Conservation (phyloP, 2,113 vertebrate species). For the Hippolais icterina region DNA sequence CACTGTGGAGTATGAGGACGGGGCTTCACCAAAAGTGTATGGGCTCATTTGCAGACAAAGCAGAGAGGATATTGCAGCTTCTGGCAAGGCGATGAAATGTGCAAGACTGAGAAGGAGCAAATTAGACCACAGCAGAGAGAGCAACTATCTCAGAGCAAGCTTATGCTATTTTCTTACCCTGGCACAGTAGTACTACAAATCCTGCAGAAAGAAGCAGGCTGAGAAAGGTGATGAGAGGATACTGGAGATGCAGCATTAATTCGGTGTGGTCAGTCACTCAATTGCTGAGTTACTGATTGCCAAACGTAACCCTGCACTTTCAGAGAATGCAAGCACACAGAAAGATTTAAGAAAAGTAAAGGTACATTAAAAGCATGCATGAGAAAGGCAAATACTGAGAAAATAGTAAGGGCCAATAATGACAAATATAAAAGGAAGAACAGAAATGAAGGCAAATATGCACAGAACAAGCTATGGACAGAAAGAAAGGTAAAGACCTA, state of each 20-base stretch:
- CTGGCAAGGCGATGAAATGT: not conserved
- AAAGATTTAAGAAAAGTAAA: conserved; percentile 19
- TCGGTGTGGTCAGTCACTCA: not conserved
- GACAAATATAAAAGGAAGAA: conserved; percentile 24
- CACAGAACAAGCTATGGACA: not conserved
- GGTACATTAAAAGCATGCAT: not conserved
- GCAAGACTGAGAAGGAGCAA: not conserved
- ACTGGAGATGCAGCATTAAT: not conserved
- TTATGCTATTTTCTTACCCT: not conserved
- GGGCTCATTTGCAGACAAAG: not conserved
- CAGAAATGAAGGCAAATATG: not conserved
- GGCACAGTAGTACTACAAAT: not conserved
- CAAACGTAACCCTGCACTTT: conserved; percentile 3
- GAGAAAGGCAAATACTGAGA: conserved; percentile 15
- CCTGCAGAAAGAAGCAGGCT: not conserved
- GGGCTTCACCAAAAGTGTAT: not conserved
- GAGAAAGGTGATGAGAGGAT: conserved; percentile 1
- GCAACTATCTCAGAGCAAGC: not conserved
- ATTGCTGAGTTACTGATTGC: not conserved
- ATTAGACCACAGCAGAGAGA: not conserved
- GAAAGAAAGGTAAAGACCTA: not conserved
- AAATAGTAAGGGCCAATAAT: not conserved
- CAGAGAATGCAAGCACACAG: not conserved
- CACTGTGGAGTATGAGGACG: not conserved
- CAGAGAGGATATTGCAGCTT: not conserved